These are phyloP conservation scores for Bufo bufo DNA, from an alignment of 2,113 vertebrate genomes.

Conservation along the genomic window DNA sequence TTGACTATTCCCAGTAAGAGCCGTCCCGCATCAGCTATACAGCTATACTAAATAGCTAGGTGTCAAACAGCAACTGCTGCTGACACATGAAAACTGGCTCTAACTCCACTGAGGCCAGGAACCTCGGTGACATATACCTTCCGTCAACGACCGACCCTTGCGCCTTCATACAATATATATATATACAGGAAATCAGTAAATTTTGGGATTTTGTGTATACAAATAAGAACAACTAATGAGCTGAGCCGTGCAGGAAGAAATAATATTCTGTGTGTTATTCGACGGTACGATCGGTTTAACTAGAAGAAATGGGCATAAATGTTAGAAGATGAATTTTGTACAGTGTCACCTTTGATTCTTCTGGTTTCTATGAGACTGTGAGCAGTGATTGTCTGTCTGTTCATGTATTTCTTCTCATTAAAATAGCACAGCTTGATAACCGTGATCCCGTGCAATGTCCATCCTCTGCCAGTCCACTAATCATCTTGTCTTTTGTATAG, in stretches of 20 bases:
- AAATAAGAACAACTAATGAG: neutral
- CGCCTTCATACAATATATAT: too few relatives aligned
- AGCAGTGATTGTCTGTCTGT: slow-evolving; percentile 31
- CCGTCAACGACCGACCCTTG: too few relatives aligned
- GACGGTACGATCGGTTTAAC: neutral
- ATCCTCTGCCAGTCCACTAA: neutral
- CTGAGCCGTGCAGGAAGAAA: neutral
- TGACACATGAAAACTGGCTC: too few relatives aligned
- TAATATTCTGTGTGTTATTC: neutral
- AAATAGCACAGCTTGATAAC: slow-evolving; percentile 24
- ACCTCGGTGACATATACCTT: too few relatives aligned
- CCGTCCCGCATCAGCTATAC: too few relatives aligned
- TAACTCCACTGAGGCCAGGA: too few relatives aligned
- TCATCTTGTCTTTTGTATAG: neutral
- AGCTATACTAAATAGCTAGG: too few relatives aligned
- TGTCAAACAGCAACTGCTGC: too few relatives aligned
- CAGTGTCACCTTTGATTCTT: slow-evolving; percentile 25
- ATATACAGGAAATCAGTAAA: neutral
- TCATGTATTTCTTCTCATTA: slow-evolving; percentile 34
- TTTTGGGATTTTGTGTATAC: neutral
- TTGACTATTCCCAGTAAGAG: too few relatives aligned
- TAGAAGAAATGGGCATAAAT: neutral
- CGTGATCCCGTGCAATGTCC: neutral
- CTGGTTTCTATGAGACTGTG: neutral
- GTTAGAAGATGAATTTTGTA: slow-evolving; percentile 17